Evolutionary conservation across 1,140 invertebrate species (phyloP).

Genomic region (Kradibia gibbosae): DNA sequence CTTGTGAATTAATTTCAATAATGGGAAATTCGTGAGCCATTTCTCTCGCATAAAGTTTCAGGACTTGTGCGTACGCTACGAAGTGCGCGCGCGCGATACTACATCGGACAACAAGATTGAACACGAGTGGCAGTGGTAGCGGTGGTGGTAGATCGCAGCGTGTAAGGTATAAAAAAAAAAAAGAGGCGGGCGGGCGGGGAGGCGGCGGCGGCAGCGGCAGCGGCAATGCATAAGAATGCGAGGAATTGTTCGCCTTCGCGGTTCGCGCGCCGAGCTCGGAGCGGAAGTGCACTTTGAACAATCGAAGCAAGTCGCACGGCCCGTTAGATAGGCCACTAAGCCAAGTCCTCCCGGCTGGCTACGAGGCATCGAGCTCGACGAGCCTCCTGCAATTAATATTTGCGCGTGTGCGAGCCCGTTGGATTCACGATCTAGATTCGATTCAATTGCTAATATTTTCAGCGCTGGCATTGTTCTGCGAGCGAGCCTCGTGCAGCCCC

Average conservation of each 20-base stretch:
- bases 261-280: slow-evolving; percentile 25
- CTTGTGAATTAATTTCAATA: slow-evolving; percentile 13
- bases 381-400: slow-evolving; percentile 61
- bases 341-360: background rate
- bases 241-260: slow-evolving; percentile 19
- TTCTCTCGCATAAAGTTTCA: slow-evolving; percentile 23
- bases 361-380: slow-evolving; percentile 50
- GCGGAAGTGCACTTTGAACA: slow-evolving; percentile 49
- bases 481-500: too few species aligned
- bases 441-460: slow-evolving; percentile 61
- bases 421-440: slow-evolving; percentile 66
- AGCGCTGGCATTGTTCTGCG: background rate
- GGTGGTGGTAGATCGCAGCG: too few species aligned
- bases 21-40: slow-evolving; percentile 45
- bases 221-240: slow-evolving; percentile 30
- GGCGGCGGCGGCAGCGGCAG: background rate
- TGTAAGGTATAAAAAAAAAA: too few species aligned
- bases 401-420: slow-evolving; percentile 45
- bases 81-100: background rate
- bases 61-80: background rate
- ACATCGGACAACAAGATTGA: background rate
- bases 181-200: too few species aligned
- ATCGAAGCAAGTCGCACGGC: slow-evolving; percentile 50
- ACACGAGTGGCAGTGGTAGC: background rate
- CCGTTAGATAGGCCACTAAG: slow-evolving; percentile 51